These are phyloP conservation scores for Lutjanus argentimaculatus DNA, from an alignment of 2,797 vertebrate species.

Conservation along the genomic window DNA sequence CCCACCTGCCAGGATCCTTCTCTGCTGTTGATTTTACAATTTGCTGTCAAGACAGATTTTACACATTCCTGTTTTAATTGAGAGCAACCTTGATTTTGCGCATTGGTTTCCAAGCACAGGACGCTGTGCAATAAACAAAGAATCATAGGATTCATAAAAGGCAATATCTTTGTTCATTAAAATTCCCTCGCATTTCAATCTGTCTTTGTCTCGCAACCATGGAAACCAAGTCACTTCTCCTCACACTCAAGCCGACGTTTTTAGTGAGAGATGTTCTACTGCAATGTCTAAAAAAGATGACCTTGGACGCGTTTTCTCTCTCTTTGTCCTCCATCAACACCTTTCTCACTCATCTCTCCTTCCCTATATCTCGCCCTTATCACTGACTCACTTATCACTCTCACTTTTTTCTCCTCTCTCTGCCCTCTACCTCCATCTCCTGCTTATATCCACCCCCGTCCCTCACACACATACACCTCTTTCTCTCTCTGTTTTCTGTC, in stretches of 20 bases:
- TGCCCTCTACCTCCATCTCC: conserved; percentile 54
- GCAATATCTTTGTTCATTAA: conserved; percentile 49
- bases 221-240: conserved; percentile 70
- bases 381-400: conserved; percentile 62
- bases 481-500: conserved; percentile 42
- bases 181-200: conserved; percentile 53
- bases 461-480: conserved; percentile 31
- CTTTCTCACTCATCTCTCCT: conserved; percentile 52
- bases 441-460: conserved; percentile 40
- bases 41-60: conserved; percentile 33
- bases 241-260: conserved; percentile 47
- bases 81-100: conserved; percentile 37
- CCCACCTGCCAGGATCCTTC: not conserved
- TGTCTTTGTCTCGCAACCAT: conserved; percentile 76
- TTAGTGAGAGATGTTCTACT: conserved; percentile 47
- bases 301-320: conserved; percentile 70
- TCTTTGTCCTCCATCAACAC: conserved; percentile 63
- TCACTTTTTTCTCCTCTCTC: conserved; percentile 35
- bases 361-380: conserved; percentile 44
- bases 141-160: conserved; percentile 43
- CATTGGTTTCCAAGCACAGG: not conserved
- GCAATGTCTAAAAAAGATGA: conserved; percentile 71
- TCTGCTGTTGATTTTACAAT: conserved; percentile 4
- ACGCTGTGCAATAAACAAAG: conserved; percentile 41
- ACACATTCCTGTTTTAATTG: conserved; percentile 15